Evolutionary conservation across 2,888 invertebrate species (phyloP), one percentile per base, ranked within the genome.

Genomic region (Acleris sparsana): DNA sequence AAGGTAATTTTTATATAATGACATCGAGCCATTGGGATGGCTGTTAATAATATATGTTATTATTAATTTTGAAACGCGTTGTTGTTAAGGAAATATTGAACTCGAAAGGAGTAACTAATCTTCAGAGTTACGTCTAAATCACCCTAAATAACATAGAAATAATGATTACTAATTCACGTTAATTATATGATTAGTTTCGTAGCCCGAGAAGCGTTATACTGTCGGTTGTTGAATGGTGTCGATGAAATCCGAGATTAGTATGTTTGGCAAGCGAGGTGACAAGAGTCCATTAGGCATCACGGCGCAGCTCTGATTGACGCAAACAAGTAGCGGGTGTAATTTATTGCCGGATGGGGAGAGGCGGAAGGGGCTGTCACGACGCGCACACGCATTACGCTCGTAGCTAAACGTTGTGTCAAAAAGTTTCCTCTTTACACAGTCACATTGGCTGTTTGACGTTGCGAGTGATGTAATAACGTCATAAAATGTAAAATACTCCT

Each of bases 271-370:
- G 65, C 44, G 60, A 61, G 61, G 62, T 61, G 66, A 61, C 65
- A 55, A 61, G 62, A 66, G 70, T 74, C 76, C 77, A 80, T 84
- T 80, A 80, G 77, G 73, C 76, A 71, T 72, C 70, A 70, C 76
- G 72, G 72, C 70, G 71, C 69, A 68, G 70, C 72, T 76, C 72
- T 79, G 83, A 88, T 82, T 85, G 88, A 87, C 84, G 78, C 73
- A 74, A 82, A 81, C 85, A 85, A 81, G 82, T 62, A 66, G 66
- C 52, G 73, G 75, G 73, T 69, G 79, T 84, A 86, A 87, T 86
- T 66, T 87, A 84, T 80, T 81, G 73, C 77, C 79, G 83, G 82
- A 82, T 80, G 73, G 74, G 74, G 79, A 77, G 79, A 80, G 55
- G 56, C 66, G 66, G 66, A 66, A 62, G 20, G 57, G 62, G 56